phyloP scores from a whole-genome alignment of 2,888 invertebrate species.

The Parelbella ahira region DNA sequence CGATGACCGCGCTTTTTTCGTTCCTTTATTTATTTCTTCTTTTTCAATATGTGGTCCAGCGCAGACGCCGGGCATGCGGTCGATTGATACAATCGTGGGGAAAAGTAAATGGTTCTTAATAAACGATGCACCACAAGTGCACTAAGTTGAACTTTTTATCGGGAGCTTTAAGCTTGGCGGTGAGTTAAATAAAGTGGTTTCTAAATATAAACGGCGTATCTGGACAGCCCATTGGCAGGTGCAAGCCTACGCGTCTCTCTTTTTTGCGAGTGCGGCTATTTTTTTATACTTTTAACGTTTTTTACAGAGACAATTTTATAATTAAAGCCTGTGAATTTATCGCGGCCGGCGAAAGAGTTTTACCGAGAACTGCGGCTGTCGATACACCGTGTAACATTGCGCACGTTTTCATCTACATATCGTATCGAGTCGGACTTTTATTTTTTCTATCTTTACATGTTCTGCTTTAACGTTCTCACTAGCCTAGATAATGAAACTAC shows the following conservation, averaged over 20 bases:
- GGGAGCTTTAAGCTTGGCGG: conserved; percentile 67
- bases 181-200: conserved; percentile 78
- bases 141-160: conserved; percentile 72
- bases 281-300: conserved; percentile 42
- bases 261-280: conserved; percentile 51
- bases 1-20: conserved; percentile 28
- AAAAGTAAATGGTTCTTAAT: conserved; percentile 74
- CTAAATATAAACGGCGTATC: conserved; percentile 78
- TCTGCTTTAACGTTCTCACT: neutral
- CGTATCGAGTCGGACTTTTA: conserved; percentile 44
- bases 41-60: conserved; percentile 39
- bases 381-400: conserved; percentile 44
- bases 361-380: conserved; percentile 45
- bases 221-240: conserved; percentile 76
- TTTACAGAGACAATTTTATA: conserved; percentile 70
- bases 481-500: too few relatives aligned
- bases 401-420: conserved; percentile 30
- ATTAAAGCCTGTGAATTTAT: conserved; percentile 67
- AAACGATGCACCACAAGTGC: conserved; percentile 65
- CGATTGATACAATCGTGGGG: conserved; percentile 73
- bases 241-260: conserved; percentile 58
- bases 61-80: conserved; percentile 40
- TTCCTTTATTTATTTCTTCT: conserved; percentile 30
- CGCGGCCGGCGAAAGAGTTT: conserved; percentile 43
- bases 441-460: neutral